Percentiles rank a stretch among this genome's conserved stretches.
Evolutionary conservation across 2,797 vertebrate species (phyloP).

Genomic region (Eleutherodactylus coqui): DNA sequence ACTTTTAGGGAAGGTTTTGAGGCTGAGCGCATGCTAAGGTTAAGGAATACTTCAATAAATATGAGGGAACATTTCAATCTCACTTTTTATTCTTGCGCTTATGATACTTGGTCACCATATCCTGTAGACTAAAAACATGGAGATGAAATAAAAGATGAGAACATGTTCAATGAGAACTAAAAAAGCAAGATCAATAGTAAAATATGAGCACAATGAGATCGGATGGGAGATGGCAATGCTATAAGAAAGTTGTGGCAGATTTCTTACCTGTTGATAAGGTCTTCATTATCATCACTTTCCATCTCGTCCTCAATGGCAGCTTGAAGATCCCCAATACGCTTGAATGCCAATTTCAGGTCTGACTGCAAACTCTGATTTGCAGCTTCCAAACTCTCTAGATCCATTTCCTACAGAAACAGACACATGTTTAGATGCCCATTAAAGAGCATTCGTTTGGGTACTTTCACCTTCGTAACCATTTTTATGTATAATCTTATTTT

Average conservation of each 20-base stretch:
- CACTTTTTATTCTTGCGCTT: conserved; percentile 96
- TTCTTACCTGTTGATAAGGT: conserved; percentile 93
- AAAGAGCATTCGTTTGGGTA: neutral
- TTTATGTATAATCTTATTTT: too few species aligned
- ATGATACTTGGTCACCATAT: conserved; percentile 98
- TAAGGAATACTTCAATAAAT: conserved; percentile 56
- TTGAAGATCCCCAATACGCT: conserved; percentile 96
- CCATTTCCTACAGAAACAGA: conserved; percentile 87
- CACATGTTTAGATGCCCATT: neutral
- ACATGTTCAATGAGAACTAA: conserved; percentile 55
- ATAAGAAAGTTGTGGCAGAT: neutral
- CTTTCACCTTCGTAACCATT: neutral
- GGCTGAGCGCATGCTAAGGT: conserved; percentile 68
- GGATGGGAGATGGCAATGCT: neutral
- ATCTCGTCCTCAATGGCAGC: conserved; percentile 98
- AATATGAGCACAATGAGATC: neutral
- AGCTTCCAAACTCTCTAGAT: conserved; percentile 94
- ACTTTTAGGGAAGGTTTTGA: neutral
- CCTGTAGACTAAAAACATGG: conserved; percentile 88
- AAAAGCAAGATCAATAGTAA: conserved; percentile 54
- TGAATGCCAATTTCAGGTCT: conserved; percentile 96
- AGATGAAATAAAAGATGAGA: conserved; percentile 54
- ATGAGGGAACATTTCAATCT: conserved; percentile 74
- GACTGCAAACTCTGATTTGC: conserved; percentile 97
- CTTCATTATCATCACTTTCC: conserved; percentile 98